Evolutionary conservation across 1,140 invertebrate genomes (phyloP), one percentile per base, ranked within the genome.

Genomic region (Cotesia chilonis): DNA sequence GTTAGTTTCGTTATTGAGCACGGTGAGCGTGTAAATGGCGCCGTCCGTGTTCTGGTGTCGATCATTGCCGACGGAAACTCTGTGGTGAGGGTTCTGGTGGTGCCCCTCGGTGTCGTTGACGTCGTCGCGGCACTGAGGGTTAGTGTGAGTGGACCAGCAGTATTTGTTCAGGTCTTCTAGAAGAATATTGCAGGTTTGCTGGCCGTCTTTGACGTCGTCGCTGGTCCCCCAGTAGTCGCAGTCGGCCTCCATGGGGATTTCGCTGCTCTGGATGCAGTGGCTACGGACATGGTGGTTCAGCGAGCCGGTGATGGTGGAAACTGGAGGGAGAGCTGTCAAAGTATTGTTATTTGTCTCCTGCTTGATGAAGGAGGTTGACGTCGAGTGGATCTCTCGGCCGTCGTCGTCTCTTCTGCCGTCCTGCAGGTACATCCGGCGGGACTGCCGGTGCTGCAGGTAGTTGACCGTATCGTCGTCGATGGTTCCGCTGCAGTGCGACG

Each of bases 111-210:
- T 68, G 41, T 72, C 60, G 68, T 63, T 7, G 76, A 78, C 20
- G 79, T 78, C 52, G 9, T 71, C 6, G 67, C 64, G n/a, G 57
- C 71, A 9, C 74, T 76, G 52, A 74, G 77, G 5, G 64, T 78
- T 82, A 0, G 82, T 76, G 35, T 81, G 79, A 0, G 82, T 71
- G 35, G 81, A 91, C 93, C 93, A 95, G 77, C 92, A 94, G 82
- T 91, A 93, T 77, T 93, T 93, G 81, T 94, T 94, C 38, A 94
- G 87, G 81, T 94, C 93, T 82, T 94, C 93, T 74, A 95, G 85
- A 65, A 94, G 90, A 88, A 86, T 94, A 90, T 79, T 93, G 83
- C 80, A 92, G 83, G 80, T 91, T 87, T 75, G 90, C 85, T 83
- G 90, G 85, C 41, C 41, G 10, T 83, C 92, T 88, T 84, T 93